Percentiles rank a stretch among this genome's conserved stretches.
Conservation (phyloP, 2,888 invertebrate genomes). For the Drosophila demipolita region DNA sequence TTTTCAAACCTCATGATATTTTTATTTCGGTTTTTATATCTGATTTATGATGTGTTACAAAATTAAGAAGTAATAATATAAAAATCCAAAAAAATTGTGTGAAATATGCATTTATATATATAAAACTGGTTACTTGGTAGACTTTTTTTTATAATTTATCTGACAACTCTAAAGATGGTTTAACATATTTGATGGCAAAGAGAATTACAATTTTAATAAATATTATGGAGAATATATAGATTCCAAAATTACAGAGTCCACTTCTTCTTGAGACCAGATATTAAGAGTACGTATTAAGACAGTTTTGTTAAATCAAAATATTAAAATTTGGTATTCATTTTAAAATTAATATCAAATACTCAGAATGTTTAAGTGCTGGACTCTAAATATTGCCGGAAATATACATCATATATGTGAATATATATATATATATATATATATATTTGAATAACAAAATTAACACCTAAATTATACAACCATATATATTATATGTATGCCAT, state of each 20-base stretch:
- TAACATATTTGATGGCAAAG: background rate
- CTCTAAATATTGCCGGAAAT: background rate
- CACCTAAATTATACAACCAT: background rate
- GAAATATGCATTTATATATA: background rate
- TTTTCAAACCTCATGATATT: no score
- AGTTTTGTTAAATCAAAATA: background rate
- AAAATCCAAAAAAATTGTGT: background rate
- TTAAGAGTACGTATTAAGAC: background rate
- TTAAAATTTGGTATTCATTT: background rate
- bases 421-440: background rate
- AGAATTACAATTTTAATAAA: background rate
- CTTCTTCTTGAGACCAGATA: background rate
- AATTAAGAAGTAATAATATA: background rate
- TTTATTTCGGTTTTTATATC: background rate
- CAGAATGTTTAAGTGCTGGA: background rate
- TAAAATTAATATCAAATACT: background rate
- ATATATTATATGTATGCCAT: background rate
- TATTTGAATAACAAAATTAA: background rate
- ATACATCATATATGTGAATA: background rate
- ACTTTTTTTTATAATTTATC: background rate
- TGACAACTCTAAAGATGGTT: background rate
- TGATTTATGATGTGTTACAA: background rate
- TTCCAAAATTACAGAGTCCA: background rate
- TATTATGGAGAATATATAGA: background rate
- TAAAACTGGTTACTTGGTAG: background rate